phyloP scores from a whole-genome alignment of 1,140 invertebrate genomes.

The Archivesica marissinica region DNA sequence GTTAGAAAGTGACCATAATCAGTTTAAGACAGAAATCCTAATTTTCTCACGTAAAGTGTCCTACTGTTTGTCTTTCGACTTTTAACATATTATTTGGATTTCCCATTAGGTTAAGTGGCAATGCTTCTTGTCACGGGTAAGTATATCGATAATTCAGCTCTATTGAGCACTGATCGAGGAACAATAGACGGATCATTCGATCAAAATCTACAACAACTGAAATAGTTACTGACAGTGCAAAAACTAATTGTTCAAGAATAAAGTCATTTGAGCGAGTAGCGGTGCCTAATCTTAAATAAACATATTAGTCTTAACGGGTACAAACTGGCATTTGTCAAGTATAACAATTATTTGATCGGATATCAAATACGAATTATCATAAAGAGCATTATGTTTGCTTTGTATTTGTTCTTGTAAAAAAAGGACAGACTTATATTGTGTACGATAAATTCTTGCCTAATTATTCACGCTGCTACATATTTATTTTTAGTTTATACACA shows the following conservation, averaged over 20 bases:
- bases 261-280: neutral
- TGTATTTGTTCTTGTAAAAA: no score
- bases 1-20: slow-evolving; percentile 47
- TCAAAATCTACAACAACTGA: slow-evolving; percentile 28
- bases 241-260: slow-evolving; percentile 7
- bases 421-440: no score
- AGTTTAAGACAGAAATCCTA: slow-evolving; percentile 7
- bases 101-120: slow-evolving; percentile 5
- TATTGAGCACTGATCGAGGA: slow-evolving; percentile 13
- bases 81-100: neutral
- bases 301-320: no score
- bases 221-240: slow-evolving; percentile 39
- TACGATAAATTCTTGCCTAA: no score
- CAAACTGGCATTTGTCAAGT: no score
- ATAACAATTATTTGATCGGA: no score
- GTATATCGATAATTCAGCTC: slow-evolving; percentile 22
- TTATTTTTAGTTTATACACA: no score
- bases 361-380: no score
- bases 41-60: neutral
- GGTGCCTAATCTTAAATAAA: no score
- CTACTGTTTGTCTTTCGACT: neutral
- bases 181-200: slow-evolving; percentile 42
- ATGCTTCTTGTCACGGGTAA: neutral
- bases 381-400: no score
- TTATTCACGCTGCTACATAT: no score